These are phyloP conservation scores for Alauda arvensis DNA, from an alignment of 2,797 vertebrate species.

Conservation along the genomic window DNA sequence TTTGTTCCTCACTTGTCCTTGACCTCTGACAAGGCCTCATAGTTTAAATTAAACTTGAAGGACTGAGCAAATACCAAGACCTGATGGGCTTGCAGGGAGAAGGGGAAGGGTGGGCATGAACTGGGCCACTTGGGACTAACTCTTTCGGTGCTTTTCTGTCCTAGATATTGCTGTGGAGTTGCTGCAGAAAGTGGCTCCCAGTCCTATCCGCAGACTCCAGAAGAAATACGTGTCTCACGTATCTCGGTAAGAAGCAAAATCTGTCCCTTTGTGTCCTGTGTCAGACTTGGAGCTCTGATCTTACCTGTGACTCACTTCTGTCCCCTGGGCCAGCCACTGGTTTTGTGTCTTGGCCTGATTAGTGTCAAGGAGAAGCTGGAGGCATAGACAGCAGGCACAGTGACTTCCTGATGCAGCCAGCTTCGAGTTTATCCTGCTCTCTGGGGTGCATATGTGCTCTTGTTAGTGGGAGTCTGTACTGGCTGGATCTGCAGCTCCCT, in stretches of 20 bases:
- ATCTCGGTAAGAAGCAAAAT: conserved; percentile 79
- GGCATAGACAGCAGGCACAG: not conserved
- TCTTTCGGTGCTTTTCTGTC: not conserved
- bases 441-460: not conserved
- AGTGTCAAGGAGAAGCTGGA: not conserved
- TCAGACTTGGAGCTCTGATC: not conserved
- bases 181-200: conserved; percentile 95
- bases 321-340: not conserved
- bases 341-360: not conserved
- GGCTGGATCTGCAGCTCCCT: not conserved
- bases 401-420: not conserved
- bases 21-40: not conserved
- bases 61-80: not conserved
- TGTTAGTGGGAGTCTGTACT: not conserved
- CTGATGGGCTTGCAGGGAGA: conserved; percentile 58
- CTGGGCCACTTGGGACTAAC: not conserved
- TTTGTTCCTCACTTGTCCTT: not conserved
- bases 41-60: not conserved
- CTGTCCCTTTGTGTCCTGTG: fast-evolving
- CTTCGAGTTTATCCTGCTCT: not conserved
- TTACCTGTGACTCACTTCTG: not conserved
- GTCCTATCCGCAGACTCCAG: conserved; percentile 92
- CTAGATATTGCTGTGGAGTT: conserved; percentile 96
- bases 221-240: conserved; percentile 96
- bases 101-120: not conserved